A percentile compares a stretch with the other conserved stretches of the same genome.
Conservation (phyloP, 2,113 vertebrate species). For the Cheilinus undulatus region DNA sequence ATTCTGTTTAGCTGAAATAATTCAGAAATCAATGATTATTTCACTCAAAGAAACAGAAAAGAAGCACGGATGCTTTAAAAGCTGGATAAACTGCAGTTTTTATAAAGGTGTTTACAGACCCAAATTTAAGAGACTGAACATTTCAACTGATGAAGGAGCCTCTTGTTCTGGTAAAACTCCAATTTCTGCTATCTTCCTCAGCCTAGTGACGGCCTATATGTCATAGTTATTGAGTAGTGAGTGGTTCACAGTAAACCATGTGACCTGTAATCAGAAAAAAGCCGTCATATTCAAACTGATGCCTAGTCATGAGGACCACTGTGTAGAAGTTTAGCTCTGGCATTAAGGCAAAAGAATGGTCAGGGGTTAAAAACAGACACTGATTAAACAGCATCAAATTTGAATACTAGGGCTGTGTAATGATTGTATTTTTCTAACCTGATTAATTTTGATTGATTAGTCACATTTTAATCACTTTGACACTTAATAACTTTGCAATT, state of each 20-base stretch:
- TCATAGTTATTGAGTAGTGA: neutral
- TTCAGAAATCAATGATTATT: constrained; percentile 16
- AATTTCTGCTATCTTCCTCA: too few relatives aligned
- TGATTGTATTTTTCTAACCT: too few relatives aligned
- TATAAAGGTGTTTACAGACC: neutral
- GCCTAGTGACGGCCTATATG: neutral
- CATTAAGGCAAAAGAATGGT: constrained; percentile 40
- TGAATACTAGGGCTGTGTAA: too few relatives aligned
- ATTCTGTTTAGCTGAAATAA: constrained; percentile 22
- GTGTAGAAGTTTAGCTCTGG: constrained; percentile 30
- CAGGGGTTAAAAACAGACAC: constrained; percentile 5
- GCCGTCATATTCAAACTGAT: constrained; percentile 57
- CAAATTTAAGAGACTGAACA: neutral
- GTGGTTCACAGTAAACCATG: constrained; percentile 71
- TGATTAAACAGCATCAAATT: neutral
- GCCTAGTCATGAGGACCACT: constrained; percentile 72
- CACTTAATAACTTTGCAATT: too few relatives aligned
- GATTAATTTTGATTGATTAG: too few relatives aligned
- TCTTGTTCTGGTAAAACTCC: too few relatives aligned
- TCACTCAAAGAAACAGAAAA: neutral
- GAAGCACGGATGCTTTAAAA: neutral
- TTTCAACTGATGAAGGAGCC: too few relatives aligned
- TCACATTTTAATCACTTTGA: too few relatives aligned
- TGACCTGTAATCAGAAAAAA: constrained; percentile 44
- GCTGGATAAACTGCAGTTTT: neutral